These are phyloP conservation scores for Olivierus martensii DNA, from an alignment of 1,140 invertebrate species.

Conservation along the genomic window DNA sequence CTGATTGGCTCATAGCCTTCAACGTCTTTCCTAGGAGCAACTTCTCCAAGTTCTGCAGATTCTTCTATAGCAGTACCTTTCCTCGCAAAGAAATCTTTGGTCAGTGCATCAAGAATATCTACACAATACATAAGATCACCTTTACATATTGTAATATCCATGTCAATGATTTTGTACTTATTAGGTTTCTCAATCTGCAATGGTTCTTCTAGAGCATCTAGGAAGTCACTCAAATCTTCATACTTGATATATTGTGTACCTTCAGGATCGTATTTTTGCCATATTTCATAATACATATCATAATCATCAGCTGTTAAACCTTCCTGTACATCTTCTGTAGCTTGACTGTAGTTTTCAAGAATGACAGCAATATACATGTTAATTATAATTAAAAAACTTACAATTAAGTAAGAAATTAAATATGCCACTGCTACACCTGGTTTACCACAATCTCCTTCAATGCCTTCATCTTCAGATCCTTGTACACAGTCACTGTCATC, in stretches of 20 bases:
- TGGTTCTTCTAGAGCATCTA: conserved; percentile 85
- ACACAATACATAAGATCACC: conserved; percentile 93
- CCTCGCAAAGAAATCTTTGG: conserved; percentile 82
- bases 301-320: conserved; percentile 97
- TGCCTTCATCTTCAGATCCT: conserved; percentile 47
- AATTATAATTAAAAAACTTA: conserved; percentile 95
- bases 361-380: conserved; percentile 99
- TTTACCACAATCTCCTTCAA: conserved; percentile 79
- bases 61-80: conserved; percentile 45
- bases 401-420: conserved; percentile 88
- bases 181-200: conserved; percentile 95
- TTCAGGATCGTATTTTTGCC: conserved; percentile 96
- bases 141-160: conserved; percentile 97
- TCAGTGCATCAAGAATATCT: conserved; percentile 88
- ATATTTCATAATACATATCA: conserved; percentile 99
- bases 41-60: conserved; percentile 47
- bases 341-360: conserved; percentile 95
- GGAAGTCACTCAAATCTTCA: conserved; percentile 81
- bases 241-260: conserved; percentile 93
- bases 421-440: conserved; percentile 87
- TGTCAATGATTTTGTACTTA: conserved; percentile 96
- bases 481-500: conserved; percentile 79
- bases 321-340: conserved; percentile 96
- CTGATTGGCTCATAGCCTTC: conserved; percentile 81
- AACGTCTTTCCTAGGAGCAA: conserved; percentile 49